Percentiles rank a stretch among this genome's conserved stretches.
Evolutionary conservation across 2,113 vertebrate species (phyloP).

Genomic region (Ramphastos sulfuratus): DNA sequence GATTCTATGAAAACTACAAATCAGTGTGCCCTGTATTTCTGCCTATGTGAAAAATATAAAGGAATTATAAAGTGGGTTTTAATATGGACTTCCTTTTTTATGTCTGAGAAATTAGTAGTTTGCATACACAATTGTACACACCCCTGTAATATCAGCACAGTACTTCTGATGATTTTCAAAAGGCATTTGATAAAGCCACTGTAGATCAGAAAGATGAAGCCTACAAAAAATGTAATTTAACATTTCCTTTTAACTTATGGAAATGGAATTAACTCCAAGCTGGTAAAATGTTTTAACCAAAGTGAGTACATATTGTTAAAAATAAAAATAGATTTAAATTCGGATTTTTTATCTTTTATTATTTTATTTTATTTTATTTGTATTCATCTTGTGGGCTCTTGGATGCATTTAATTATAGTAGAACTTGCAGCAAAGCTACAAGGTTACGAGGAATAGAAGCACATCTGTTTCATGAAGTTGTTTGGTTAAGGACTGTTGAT

Average conservation of each 20-base stretch:
- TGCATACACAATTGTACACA: not conserved
- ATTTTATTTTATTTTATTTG: no score
- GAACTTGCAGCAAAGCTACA: not conserved
- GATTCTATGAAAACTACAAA: not conserved
- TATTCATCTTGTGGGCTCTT: not conserved
- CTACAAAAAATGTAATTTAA: not conserved
- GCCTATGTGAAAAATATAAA: not conserved
- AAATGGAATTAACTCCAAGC: not conserved
- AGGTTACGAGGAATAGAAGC: not conserved
- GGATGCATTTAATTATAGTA: not conserved
- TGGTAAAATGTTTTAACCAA: not conserved
- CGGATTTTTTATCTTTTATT: not conserved
- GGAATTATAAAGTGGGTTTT: not conserved
- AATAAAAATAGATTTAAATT: not conserved
- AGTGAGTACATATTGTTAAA: not conserved
- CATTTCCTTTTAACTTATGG: not conserved
- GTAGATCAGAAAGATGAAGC: not conserved
- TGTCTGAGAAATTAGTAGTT: not conserved
- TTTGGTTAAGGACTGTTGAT: not conserved
- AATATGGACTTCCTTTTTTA: not conserved
- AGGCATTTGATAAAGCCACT: not conserved
- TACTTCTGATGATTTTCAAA: not conserved
- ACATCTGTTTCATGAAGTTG: not conserved
- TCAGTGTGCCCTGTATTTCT: not conserved
- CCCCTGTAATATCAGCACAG: not conserved